Conservation (phyloP, 2,888 invertebrate species). For the Melanostoma mellinum region DNA sequence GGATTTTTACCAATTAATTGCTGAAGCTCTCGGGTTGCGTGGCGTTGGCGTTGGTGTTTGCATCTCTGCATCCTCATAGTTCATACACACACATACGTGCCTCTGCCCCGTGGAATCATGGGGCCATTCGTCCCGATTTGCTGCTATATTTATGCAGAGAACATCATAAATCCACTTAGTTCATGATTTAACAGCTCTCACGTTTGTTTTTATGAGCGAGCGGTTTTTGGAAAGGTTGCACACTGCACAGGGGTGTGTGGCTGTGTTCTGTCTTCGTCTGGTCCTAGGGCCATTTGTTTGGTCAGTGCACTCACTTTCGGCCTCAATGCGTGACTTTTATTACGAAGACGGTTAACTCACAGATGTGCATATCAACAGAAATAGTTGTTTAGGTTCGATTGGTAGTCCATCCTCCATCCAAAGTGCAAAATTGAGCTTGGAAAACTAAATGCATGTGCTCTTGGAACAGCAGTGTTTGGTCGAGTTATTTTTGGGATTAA, state of each 20-base stretch:
- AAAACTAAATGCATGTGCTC: too few relatives aligned
- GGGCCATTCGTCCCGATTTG: conserved; percentile 60
- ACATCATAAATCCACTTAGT: conserved; percentile 72
- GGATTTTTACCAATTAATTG: conserved; percentile 72
- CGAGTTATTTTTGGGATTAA: too few relatives aligned
- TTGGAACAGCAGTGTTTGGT: too few relatives aligned
- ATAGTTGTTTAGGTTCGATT: conserved; percentile 37
- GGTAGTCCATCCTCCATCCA: too few relatives aligned
- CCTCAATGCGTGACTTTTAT: conserved; percentile 50
- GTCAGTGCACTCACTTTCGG: conserved; percentile 55
- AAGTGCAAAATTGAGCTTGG: too few relatives aligned
- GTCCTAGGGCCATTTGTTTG: conserved; percentile 43
- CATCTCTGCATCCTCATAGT: conserved; percentile 29
- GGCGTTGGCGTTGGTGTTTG: conserved; percentile 18
- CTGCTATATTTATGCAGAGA: conserved; percentile 67
- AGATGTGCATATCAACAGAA: conserved; percentile 39
- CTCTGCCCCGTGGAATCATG: conserved; percentile 35
- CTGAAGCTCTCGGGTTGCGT: conserved; percentile 56
- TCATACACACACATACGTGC: conserved; percentile 24
- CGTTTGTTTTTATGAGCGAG: conserved; percentile 64
- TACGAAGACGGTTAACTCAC: conserved; percentile 19
- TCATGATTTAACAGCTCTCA: conserved; percentile 70
- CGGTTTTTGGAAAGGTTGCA: too few relatives aligned
- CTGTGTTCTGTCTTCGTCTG: conserved; percentile 40
- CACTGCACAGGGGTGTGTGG: neutral